phyloP scores from a whole-genome alignment of 2,888 invertebrate genomes.

The Spilarctia lutea region DNA sequence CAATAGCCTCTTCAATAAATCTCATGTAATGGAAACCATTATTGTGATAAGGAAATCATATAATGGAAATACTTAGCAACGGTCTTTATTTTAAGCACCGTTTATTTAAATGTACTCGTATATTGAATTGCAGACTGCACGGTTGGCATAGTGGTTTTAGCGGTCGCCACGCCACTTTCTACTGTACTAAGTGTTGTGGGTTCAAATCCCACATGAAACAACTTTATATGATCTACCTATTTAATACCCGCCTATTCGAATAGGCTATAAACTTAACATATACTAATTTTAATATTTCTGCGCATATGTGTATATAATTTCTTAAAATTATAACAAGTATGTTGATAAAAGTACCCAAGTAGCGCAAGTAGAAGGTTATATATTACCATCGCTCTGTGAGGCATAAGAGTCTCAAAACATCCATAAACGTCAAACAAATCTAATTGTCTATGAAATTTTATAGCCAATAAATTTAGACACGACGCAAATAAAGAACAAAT shows the following conservation, averaged over 20 bases:
- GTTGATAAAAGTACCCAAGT: too few relatives aligned
- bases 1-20: constrained; percentile 25
- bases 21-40: constrained; percentile 18
- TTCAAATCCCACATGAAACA: too few relatives aligned
- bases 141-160: too few relatives aligned
- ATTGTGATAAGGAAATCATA: constrained; percentile 12
- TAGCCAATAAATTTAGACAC: neutral
- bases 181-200: too few relatives aligned
- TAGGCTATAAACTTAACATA: too few relatives aligned
- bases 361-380: too few relatives aligned
- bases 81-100: neutral
- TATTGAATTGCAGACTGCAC: neutral
- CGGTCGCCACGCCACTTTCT: too few relatives aligned
- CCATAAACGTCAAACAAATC: neutral
- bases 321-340: too few relatives aligned
- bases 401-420: neutral
- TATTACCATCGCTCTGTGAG: neutral
- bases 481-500: neutral
- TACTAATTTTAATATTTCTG: too few relatives aligned
- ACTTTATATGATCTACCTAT: too few relatives aligned
- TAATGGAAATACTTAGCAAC: neutral
- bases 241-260: too few relatives aligned
- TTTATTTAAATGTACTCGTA: constrained; percentile 3
- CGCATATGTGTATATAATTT: too few relatives aligned
- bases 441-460: neutral